Evolutionary conservation across 2,113 vertebrate genomes (phyloP), one percentile per base, ranked within the genome.

Genomic region (Podiceps cristatus): DNA sequence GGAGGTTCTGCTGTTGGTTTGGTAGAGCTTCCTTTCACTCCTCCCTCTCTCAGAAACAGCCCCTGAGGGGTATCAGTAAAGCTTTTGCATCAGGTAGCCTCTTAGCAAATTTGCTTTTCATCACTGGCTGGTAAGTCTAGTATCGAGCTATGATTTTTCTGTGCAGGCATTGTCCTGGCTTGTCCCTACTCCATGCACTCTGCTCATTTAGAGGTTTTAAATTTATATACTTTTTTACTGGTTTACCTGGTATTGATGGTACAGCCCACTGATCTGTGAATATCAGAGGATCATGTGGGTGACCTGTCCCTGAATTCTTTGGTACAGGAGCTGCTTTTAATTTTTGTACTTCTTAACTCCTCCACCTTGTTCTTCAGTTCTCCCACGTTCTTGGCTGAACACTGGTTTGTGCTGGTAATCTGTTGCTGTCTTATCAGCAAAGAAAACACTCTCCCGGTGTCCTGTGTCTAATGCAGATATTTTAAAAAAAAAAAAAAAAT

Each of bases 401-500:
- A 4, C 55, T 47, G 22, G 50, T 77, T 88, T 77, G 16, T 72
- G 60, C 56, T 93, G 74, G 44, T 89, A 81, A 91, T 91, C 64
- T 85, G 62, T 64, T 81, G 76, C 93, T 88, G 88, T 86, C 79
- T 95, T 95, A 9, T 95, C 91, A 95, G 84, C 89, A 91, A 55
- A 89, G 44, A 45, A 91, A 82, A 67, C 89, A 53, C 10, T 2
- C 64, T 81, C 49, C 29, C 52, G 49, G 50, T 92, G 72, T 77
- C 93, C 72, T 50, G 5, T 94, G 89, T 68, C 72, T 75, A 42
- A 87, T 67, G 52, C 56, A 91, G 84, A 77, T 84, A 18, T n/a
- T 17, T 11, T n/a, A n/a, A 37, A 37, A 37, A 37, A 37, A 37
- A 37, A 37, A 37, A 37, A 37, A 37, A 37, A 37, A 37, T 37